phyloP scores from a whole-genome alignment of 2,113 vertebrate species.

The Elephantulus edwardii region DNA sequence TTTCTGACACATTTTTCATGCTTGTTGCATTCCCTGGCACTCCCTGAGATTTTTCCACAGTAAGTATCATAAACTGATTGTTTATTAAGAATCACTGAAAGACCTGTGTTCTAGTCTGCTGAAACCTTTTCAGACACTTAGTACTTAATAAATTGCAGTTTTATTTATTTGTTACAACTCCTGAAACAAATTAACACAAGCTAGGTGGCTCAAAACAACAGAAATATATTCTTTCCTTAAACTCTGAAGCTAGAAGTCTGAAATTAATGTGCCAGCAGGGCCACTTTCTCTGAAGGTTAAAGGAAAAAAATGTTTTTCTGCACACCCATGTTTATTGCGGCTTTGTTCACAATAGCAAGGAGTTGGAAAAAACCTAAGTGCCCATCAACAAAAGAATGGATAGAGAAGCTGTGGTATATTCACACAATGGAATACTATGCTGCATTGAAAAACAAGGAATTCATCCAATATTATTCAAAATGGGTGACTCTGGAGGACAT shows the following conservation, averaged over 20 bases:
- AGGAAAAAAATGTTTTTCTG: not conserved
- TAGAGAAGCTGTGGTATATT: no score
- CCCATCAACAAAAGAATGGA: no score
- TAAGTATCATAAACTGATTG: not conserved
- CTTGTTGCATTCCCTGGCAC: no score
- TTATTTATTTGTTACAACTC: not conserved
- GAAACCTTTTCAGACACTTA: not conserved
- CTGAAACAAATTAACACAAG: no score
- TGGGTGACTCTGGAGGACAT: no score
- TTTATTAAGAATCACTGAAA: not conserved
- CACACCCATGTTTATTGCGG: no score
- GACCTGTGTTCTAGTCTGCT: not conserved
- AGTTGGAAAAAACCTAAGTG: no score
- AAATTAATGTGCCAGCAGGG: not conserved
- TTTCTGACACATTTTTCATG: not conserved
- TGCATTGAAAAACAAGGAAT: no score
- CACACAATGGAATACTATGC: no score
- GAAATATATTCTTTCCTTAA: not conserved
- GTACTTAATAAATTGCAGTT: not conserved
- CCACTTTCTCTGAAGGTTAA: not conserved
- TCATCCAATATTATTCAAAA: no score
- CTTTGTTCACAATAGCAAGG: no score
- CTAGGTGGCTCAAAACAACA: not conserved
- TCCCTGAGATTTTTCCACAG: not conserved
- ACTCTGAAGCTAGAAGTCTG: not conserved